Base-by-base conservation (phyloP, 2,113 vertebrate species). In the Aegypius monachus region DNA sequence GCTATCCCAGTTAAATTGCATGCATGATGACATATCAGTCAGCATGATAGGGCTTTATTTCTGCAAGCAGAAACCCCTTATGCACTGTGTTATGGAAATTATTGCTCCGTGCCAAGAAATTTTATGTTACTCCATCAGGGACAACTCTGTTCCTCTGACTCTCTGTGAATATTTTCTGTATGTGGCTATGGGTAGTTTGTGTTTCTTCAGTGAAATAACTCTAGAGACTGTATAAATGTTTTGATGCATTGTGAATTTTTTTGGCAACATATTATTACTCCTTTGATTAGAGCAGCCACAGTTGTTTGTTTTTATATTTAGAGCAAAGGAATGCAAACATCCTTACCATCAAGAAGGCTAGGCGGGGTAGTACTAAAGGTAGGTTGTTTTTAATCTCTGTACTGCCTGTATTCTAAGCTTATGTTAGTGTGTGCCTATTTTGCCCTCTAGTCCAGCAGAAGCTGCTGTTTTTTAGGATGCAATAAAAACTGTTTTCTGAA, bases 321-420 rank as follows among this genome's bases (percentile, higher is more conserved):
- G 61, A 91, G 72, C 47, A 91, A 90, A 93, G 61, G 91, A 92
- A 94, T 67, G 58, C 90, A 95, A 92, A 92, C 91, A 86, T 84
- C 65, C 81, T 91, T 81, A 71, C 88, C 48, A 68, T 84, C 65
- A 78, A 93, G 84, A 89, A 83, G 21, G 52, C 63, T 90, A 79
- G 83, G 52, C 10, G 43, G 86, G 47, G 43, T 86, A 85, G 68
- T 79, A 74, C 48, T 86, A 70, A 95, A 96, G 77, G 47, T 67
- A 88, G 43, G 40, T 93, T 95, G 61, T n/a, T 97, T 86, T 95
- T 63, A 66, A 53, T 91, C 70, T 94, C 77, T 85, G 40, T 56
- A 47, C 42, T 86, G 71, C 68, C 50, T 93, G 29, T 82, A 70
- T 67, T 86, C 42, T 78, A 66, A 70, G 48, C 31, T 86, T 70